Conservation (phyloP, 2,797 vertebrate genomes). For the Linurgus olivaceus region DNA sequence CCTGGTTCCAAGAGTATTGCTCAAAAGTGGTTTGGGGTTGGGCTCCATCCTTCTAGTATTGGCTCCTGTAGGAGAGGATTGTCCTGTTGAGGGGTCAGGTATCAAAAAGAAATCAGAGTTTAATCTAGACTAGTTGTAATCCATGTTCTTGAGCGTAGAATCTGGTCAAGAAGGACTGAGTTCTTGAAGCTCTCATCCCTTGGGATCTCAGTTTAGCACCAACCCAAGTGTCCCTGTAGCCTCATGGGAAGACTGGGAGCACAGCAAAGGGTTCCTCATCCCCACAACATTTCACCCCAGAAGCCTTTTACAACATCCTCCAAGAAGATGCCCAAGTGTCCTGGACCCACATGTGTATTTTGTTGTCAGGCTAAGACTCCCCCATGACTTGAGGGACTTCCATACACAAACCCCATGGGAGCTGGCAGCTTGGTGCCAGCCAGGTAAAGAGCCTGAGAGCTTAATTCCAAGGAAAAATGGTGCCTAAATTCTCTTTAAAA, state of each 20-base stretch:
- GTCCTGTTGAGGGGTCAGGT: not conserved
- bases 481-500: not conserved
- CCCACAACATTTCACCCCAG: not conserved
- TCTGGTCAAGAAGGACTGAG: not conserved
- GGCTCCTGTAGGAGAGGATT: not conserved
- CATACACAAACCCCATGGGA: not conserved
- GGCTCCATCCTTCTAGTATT: not conserved
- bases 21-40: not conserved
- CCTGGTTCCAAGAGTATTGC: not conserved
- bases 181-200: not conserved
- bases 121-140: not conserved
- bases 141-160: rapidly evolving
- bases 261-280: not conserved
- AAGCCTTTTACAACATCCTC: not conserved
- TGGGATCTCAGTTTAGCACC: not conserved
- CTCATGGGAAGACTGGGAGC: not conserved
- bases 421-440: not conserved
- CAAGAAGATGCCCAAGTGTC: not conserved
- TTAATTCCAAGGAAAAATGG: not conserved
- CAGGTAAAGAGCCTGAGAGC: not conserved
- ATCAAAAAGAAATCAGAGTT: not conserved
- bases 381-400: rapidly evolving
- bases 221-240: not conserved
- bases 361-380: not conserved
- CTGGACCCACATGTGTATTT: rapidly evolving